A percentile compares a stretch with the other conserved stretches of the same genome.
Evolutionary conservation across 2,113 vertebrate species (phyloP).

Genomic region (Osmerus mordax): DNA sequence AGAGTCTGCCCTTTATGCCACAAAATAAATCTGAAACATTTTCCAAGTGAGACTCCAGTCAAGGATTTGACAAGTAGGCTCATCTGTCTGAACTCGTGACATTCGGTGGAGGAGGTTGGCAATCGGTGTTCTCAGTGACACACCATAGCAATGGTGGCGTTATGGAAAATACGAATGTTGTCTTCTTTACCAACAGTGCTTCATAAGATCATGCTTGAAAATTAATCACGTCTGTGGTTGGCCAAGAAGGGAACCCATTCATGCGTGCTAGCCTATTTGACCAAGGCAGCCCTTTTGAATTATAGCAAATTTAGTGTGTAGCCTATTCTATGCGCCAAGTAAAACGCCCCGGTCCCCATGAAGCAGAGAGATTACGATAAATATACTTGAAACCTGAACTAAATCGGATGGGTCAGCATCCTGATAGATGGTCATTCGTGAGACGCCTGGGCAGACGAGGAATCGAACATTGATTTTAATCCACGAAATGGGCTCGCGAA

Average conservation of each 20-base stretch:
- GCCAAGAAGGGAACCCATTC: slow-evolving; percentile 48
- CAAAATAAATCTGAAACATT: slow-evolving; percentile 36
- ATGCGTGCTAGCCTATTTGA: slow-evolving; percentile 7
- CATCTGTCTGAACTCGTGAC: slow-evolving; percentile 19
- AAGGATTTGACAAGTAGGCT: slow-evolving; percentile 17
- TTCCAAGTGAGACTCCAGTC: slow-evolving; percentile 7
- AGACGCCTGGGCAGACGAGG: slow-evolving; percentile 5
- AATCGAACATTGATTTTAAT: slow-evolving; percentile 36
- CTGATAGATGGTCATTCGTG: slow-evolving; percentile 16
- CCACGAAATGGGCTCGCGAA: slow-evolving; percentile 20
- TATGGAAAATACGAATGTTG: slow-evolving; percentile 1
- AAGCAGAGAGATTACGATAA: not conserved
- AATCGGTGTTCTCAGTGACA: slow-evolving; percentile 2
- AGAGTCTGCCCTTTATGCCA: slow-evolving; percentile 25
- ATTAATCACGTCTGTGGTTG: slow-evolving; percentile 56
- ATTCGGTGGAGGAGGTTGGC: slow-evolving; percentile 9
- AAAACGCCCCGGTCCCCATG: not conserved
- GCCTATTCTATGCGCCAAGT: slow-evolving; percentile 19
- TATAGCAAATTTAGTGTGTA: slow-evolving; percentile 38
- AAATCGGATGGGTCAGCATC: slow-evolving; percentile 5
- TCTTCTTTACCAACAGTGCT: not conserved
- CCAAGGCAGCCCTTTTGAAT: slow-evolving; percentile 46
- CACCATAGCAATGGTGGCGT: slow-evolving; percentile 3
- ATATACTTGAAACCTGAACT: not conserved
- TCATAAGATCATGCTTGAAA: slow-evolving; percentile 31